Evolutionary conservation across 2,888 invertebrate species (phyloP).

Genomic region (Adineta ricciae): DNA sequence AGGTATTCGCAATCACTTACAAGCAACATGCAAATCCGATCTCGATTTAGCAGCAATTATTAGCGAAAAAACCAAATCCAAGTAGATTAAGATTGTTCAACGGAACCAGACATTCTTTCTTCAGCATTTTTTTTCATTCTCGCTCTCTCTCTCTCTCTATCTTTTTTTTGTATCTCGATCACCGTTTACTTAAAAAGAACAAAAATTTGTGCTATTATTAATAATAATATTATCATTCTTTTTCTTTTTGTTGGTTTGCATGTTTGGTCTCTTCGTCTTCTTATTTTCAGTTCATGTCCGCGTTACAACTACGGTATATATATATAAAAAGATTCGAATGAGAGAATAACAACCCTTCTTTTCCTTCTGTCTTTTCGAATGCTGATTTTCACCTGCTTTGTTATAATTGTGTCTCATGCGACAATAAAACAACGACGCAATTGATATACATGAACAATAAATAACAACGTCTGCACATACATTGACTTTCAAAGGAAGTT

Average conservation of each 20-base stretch:
- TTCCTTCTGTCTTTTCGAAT: background rate
- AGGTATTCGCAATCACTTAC: slow-evolving; percentile 29
- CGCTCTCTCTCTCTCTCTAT: background rate
- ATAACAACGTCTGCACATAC: background rate
- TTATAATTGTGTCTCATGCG: background rate
- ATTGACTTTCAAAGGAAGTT: background rate
- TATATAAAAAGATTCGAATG: background rate
- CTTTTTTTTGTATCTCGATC: background rate
- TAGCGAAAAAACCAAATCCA: slow-evolving; percentile 2
- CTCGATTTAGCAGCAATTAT: slow-evolving; percentile 27
- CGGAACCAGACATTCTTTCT: background rate
- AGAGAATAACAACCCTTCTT: background rate
- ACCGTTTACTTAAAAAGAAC: background rate
- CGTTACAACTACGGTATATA: background rate
- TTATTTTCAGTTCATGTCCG: background rate
- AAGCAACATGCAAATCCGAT: slow-evolving; percentile 32
- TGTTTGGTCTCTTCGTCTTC: background rate
- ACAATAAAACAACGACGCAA: background rate
- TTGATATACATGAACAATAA: background rate
- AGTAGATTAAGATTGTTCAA: background rate
- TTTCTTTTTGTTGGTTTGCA: background rate
- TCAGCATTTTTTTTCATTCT: background rate
- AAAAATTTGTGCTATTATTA: background rate
- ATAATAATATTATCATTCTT: background rate
- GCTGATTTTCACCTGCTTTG: background rate